These are phyloP conservation scores for Nasua narica DNA, from an alignment of 2,797 vertebrate genomes.

Conservation along the genomic window DNA sequence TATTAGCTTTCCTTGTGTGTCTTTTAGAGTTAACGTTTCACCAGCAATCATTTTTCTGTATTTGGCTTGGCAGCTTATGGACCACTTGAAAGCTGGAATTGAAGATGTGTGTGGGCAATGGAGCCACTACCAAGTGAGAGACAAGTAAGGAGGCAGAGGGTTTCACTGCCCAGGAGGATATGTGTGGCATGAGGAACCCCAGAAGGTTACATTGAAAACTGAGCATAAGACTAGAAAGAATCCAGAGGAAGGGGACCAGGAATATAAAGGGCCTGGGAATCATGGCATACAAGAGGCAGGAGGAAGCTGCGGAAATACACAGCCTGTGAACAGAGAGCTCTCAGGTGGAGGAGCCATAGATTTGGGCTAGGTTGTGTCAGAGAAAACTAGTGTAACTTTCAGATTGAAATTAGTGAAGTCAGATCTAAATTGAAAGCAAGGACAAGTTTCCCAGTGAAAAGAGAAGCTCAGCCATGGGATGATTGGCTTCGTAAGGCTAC, in stretches of 20 bases:
- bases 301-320: neutral
- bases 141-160: slow-evolving; percentile 89
- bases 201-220: neutral
- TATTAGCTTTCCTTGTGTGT: neutral
- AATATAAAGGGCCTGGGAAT: neutral
- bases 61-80: slow-evolving; percentile 90
- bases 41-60: neutral
- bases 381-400: neutral
- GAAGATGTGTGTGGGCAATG: slow-evolving; percentile 98
- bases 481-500: neutral
- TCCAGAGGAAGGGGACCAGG: neutral
- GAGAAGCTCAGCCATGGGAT: neutral
- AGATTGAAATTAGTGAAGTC: neutral
- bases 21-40: neutral
- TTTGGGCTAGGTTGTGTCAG: neutral
- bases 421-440: neutral
- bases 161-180: neutral
- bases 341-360: accelerated
- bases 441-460: neutral
- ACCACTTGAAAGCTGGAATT: slow-evolving; percentile 93
- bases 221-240: neutral
- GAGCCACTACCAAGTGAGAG: slow-evolving; percentile 96
- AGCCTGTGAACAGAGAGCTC: neutral
- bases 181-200: too few species aligned
- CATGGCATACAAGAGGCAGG: neutral